Base-by-base conservation (phyloP, 2,113 vertebrate species). In the Ondatra zibethicus region DNA sequence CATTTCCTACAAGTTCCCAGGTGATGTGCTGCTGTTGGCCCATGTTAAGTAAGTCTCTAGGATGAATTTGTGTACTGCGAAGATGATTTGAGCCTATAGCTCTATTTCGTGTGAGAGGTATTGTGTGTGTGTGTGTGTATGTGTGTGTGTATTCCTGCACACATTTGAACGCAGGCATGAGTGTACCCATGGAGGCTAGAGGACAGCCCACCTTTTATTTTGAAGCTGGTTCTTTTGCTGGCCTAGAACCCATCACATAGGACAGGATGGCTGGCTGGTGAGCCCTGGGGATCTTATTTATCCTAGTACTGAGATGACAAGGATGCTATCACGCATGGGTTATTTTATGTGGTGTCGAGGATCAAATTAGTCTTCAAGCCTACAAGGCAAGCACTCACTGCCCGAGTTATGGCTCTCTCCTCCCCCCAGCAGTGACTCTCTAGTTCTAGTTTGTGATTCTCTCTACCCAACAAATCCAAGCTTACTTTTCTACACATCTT, bases 261-360 rank as follows among this genome's bases (percentile, higher is more conserved):
- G 9, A 9, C 33, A 23, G 31, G 63, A 3, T 47, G 33, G 17
- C 17, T 66, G 17, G 84, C 8, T 31, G 1, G 42, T 47, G 63
- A 66, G 61, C 27, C 4, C 27, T 39, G 16, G 42, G 31, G 27
- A 68, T 86, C 63, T 65, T 65, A 45, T 65, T 39, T 65, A 45
- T 45, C 29, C 45, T 66, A 68, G 63, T 23, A 5, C 17, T 33
- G 63, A 31, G 61, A 86, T 47, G 14, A 31, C 8, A 45, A 66
- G 61, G 0, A 5, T 11, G 27, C 2, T 8, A 17, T 0, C 16
- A 65, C 9, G 7, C 77, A 36, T 55, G 33, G 33, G 2, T 80
- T n/a, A 36, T 55, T 80, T 36, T 55, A 55, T 80, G 50, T 47
- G 29, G 42, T 21, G 9, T 11, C 7, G 16, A 29, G 42, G 9